Evolutionary conservation across 2,797 vertebrate species (phyloP), one percentile per base, ranked within the genome.

Genomic region (Crenuchus spilurus): DNA sequence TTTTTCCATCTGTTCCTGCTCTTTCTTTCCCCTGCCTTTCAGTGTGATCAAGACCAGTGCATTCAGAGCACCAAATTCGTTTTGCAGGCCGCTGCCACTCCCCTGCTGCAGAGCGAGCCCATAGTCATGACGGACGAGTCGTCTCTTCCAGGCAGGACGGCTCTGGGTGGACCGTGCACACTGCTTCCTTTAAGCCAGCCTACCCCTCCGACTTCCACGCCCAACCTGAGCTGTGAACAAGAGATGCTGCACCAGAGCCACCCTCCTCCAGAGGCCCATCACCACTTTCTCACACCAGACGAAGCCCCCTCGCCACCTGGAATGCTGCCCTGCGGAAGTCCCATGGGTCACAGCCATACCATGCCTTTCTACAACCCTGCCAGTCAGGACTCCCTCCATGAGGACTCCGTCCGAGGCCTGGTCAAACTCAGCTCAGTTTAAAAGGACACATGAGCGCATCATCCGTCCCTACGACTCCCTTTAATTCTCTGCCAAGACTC

Each of bases 11-110:
- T 4, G 28, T 35, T 46, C 60, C 76, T 89, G 28, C 74, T 65
- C 24, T 55, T 33, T 58, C 71, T 84, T 58, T 81, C 87, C 33
- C 33, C 44, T 72, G 42, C 55, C 33, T 57, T 46, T 84, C 93
- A 98, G 97, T 98, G 97, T 92, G 96, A 98, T 87, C 96, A 98
- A 94, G 95, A 98, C 91, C 96, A 98, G 93, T 99, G 96, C 94
- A 97, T 99, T 96, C 96, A 98, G 94, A 96, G 96, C 96, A 98
- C 96, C 91, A 98, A 98, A 97, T 97, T 98, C 94, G 95, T 99
- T 95, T 97, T 99, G 88, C 97, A 99, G 96, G 97, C 96, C 1
- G 96, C 97, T 39, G 91, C 97, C 89, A 97, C 95, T 0, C 96
- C 97, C 13, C 89, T 98, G 84, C 94, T 98, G 85, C 97, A 98